Evolutionary conservation across 2,888 invertebrate species (phyloP), one percentile per base, ranked within the genome.

Genomic region (Lobophora halterata): DNA sequence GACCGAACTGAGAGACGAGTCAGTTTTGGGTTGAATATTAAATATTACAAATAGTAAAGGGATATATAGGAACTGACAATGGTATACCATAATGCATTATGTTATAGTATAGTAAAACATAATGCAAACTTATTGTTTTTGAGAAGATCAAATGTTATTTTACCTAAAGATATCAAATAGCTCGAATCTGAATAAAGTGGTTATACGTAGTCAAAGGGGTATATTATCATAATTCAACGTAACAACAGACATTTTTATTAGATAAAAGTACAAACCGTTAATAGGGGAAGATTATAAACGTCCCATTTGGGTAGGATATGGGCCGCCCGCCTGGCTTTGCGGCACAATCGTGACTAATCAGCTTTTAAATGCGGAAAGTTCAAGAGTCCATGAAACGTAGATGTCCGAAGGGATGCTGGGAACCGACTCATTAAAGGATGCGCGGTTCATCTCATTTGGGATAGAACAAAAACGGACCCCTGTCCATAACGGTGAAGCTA

Each of bases 401-500:
- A 46, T 49, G 49, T 47, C 49, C 47, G 45, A 49, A 53, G 55
- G 52, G 57, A 55, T 43, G 47, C 42, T 49, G 50, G 66, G 56
- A 55, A 59, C 54, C 58, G 64, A 71, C 65, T 76, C 80, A 80
- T 81, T 79, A 80, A 71, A 77, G 73, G 73, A 74, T 63, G 64
- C 73, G 75, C 68, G 77, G 71, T 71, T 71, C 71, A 68, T 72
- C 72, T 78, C 75, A 71, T 72, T 66, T 62, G 60, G 72, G 48
- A 66, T 57, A 60, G 71, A 64, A 71, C 78, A 81, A 83, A 83
- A 81, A 79, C 79, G 65, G 67, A 55, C 67, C 71, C 68, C 68
- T 75, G 79, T 77, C 79, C 73, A 76, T 77, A 72, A 77, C 78
- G 77, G 71, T 71, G 71, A 65, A 70, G 72, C 62, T 70, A 63